Evolutionary conservation across 2,888 invertebrate genomes (phyloP).

Genomic region (Brenthis hecate): DNA sequence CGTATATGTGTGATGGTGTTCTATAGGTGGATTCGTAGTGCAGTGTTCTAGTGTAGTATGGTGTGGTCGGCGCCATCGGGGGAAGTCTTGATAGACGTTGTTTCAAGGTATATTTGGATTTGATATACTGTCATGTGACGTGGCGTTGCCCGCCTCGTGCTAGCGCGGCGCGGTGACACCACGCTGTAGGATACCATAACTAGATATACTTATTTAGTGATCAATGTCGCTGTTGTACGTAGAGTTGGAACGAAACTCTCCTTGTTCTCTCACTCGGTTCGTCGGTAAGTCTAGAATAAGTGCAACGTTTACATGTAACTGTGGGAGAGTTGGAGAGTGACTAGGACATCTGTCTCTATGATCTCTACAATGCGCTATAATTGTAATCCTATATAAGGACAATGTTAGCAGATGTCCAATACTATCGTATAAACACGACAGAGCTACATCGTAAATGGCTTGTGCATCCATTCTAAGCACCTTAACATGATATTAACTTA

Average conservation of each 20-base stretch:
- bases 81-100: constrained; percentile 77
- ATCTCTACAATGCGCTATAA: too few species aligned
- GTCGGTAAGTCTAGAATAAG: constrained; percentile 31
- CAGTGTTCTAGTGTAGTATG: constrained; percentile 75
- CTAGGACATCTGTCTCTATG: too few species aligned
- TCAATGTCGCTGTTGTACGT: not conserved
- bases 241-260: constrained; percentile 2
- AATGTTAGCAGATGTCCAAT: not conserved
- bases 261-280: not conserved
- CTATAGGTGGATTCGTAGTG: constrained; percentile 69
- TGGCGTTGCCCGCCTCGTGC: constrained; percentile 39
- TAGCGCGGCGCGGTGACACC: constrained; percentile 22
- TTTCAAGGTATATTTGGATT: constrained; percentile 67
- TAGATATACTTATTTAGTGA: too few species aligned
- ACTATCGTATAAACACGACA: constrained; percentile 6
- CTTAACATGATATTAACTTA: not conserved
- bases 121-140: constrained; percentile 42
- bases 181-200: not conserved
- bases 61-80: constrained; percentile 78
- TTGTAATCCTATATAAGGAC: not conserved
- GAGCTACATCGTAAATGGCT: constrained; percentile 1
- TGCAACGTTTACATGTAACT: constrained; percentile 2
- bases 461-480: not conserved
- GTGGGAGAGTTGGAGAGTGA: too few species aligned
- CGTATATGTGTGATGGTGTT: constrained; percentile 75